These are phyloP conservation scores for Drymodes brunneopygia DNA, from an alignment of 2,113 vertebrate species.

Conservation along the genomic window DNA sequence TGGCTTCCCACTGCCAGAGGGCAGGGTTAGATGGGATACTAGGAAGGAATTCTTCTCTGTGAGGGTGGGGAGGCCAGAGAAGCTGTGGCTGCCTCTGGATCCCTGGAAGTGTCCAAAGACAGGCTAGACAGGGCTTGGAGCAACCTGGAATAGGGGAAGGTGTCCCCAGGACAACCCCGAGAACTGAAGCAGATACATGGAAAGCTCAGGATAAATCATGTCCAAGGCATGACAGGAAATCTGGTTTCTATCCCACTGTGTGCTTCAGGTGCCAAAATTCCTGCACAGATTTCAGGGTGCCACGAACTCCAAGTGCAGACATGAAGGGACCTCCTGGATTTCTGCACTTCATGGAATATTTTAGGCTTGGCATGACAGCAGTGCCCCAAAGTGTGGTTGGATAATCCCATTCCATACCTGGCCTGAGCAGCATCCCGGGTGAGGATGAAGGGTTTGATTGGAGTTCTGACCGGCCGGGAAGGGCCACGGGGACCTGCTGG, in stretches of 20 bases:
- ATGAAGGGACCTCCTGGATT: neutral
- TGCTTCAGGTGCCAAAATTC: neutral
- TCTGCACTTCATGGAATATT: neutral
- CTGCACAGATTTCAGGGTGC: neutral
- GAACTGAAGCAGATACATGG: neutral
- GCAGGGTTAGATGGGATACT: neutral
- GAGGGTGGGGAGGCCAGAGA: neutral
- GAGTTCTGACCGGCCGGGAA: conserved; percentile 56
- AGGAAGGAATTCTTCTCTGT: fast-evolving
- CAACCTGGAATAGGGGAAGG: fast-evolving
- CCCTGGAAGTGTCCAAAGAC: neutral
- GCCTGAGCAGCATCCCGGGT: conserved; percentile 85
- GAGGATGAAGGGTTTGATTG: conserved; percentile 88
- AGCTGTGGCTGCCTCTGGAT: neutral
- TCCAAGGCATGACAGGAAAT: neutral
- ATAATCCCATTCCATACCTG: conserved; percentile 54
- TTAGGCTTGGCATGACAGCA: fast-evolving
- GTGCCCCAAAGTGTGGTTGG: fast-evolving
- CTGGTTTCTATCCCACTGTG: neutral
- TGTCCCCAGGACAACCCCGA: neutral
- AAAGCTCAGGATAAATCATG: neutral
- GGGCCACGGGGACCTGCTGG: conserved; percentile 31
- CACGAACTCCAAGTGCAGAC: neutral
- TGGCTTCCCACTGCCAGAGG: neutral
- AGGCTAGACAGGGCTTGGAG: fast-evolving